Conservation (phyloP, 2,797 vertebrate species). For the Emydoidea blandingii region DNA sequence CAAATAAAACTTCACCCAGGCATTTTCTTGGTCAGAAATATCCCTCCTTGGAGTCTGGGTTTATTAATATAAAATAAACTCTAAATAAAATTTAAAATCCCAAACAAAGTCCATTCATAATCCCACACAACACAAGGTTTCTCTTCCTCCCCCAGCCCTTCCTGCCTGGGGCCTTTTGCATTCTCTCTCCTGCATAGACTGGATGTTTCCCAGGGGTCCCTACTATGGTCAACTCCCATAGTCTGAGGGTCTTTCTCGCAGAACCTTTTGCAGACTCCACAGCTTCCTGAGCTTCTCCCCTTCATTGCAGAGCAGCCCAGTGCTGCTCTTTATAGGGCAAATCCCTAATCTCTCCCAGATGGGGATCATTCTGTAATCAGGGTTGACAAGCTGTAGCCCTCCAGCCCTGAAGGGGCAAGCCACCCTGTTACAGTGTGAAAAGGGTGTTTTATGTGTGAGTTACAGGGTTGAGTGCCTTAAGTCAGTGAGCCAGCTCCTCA, state of each 20-base stretch:
- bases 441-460: accelerated
- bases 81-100: not conserved
- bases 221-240: not conserved
- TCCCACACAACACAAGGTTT: not conserved
- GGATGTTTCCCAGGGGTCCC: not conserved
- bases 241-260: not conserved
- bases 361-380: not conserved
- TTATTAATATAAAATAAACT: not conserved
- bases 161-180: not conserved
- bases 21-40: not conserved
- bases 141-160: not conserved
- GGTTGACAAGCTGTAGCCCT: not conserved
- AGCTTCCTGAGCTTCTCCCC: not conserved
- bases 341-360: not conserved
- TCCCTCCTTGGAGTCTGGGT: not conserved
- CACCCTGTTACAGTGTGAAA: not conserved
- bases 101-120: not conserved
- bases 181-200: not conserved
- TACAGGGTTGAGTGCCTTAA: not conserved
- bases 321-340: not conserved
- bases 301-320: not conserved
- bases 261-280: not conserved
- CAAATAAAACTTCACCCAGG: not conserved
- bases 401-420: not conserved
- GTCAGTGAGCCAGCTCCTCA: accelerated